Conservation (phyloP, 2,888 invertebrate species). For the Hydraecia micacea region DNA sequence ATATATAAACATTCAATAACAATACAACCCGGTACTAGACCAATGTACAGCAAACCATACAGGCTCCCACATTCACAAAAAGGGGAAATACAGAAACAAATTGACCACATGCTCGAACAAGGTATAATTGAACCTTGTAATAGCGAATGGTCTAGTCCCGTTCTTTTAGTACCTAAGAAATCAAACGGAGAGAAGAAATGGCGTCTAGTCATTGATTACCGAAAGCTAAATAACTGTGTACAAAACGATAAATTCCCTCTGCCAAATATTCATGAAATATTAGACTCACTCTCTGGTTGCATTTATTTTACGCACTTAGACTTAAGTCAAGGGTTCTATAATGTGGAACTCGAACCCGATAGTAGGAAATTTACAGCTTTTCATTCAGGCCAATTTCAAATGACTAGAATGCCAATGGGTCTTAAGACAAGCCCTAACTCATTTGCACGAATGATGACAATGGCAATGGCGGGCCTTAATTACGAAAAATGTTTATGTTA, state of each 20-base stretch:
- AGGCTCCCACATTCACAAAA: neutral
- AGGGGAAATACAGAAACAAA: neutral
- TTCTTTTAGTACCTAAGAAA: neutral
- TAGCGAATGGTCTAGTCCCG: neutral
- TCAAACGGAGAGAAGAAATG: neutral
- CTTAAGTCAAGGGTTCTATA: neutral
- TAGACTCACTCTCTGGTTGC: neutral
- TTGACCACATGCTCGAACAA: neutral
- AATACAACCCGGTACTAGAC: neutral
- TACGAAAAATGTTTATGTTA: slow-evolving; percentile 1
- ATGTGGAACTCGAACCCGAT: neutral
- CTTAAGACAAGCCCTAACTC: neutral
- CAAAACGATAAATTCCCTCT: neutral
- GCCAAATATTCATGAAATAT: neutral
- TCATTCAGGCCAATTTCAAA: neutral
- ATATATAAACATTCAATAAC: neutral
- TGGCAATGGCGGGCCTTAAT: too few species aligned
- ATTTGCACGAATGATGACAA: neutral
- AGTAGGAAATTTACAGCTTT: neutral
- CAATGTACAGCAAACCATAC: neutral
- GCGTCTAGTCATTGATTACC: neutral
- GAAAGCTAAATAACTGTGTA: neutral
- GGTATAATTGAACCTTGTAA: neutral
- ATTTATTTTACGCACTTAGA: neutral
- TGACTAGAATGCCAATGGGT: neutral